These are phyloP conservation scores for Scaptomyza flava DNA, from an alignment of 2,888 invertebrate genomes.

Conservation along the genomic window DNA sequence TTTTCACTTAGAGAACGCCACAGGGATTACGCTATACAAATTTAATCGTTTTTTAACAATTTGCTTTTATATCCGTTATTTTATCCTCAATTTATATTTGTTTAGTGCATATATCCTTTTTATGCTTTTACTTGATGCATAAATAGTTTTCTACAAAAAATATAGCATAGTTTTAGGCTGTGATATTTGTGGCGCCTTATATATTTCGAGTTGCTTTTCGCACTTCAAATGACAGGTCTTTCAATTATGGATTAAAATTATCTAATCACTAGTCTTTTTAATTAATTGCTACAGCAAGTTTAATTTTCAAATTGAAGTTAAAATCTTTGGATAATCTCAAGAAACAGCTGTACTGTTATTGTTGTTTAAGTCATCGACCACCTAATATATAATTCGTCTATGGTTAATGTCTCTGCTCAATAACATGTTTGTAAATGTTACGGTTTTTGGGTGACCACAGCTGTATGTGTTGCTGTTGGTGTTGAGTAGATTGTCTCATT, in stretches of 20 bases:
- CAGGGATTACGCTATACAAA: neutral
- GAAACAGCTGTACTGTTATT: slow-evolving; percentile 24
- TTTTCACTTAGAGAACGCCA: neutral
- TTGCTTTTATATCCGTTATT: too few species aligned
- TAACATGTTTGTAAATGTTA: slow-evolving; percentile 28
- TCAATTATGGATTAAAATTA: neutral
- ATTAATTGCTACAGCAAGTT: neutral
- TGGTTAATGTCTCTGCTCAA: neutral
- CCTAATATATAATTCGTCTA: too few species aligned
- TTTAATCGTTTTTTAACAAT: too few species aligned
- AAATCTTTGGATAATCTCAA: slow-evolving; percentile 7
- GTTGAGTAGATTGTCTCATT: slow-evolving; percentile 23
- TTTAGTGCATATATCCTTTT: too few species aligned
- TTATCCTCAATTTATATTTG: too few species aligned
- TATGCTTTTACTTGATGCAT: too few species aligned
- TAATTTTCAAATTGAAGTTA: neutral
- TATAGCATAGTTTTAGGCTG: neutral
- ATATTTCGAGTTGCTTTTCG: neutral
- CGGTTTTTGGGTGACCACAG: slow-evolving; percentile 24
- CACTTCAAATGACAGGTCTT: neutral
- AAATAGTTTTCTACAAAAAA: neutral
- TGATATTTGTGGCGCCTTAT: slow-evolving; percentile 10
- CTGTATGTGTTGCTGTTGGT: slow-evolving; percentile 7
- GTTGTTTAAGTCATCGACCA: too few species aligned
- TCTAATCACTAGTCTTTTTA: neutral